Conservation (phyloP, 2,113 vertebrate genomes). For the Mesembrinibis cayennensis region DNA sequence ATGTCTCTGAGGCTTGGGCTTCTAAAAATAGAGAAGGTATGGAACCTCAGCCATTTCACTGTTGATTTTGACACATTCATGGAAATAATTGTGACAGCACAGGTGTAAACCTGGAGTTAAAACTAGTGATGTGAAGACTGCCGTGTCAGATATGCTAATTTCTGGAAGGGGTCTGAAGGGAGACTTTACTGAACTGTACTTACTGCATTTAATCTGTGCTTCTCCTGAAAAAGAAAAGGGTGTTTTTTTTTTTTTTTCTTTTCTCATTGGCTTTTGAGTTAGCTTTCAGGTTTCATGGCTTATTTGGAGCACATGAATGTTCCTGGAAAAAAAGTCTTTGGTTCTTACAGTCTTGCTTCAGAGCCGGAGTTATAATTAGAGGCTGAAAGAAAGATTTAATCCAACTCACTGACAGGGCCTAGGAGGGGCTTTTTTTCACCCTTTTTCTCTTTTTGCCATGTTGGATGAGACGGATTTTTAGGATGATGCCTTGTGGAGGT, state of each 20-base stretch:
- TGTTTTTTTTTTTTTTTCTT: background rate
- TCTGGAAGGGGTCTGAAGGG: constrained; percentile 19
- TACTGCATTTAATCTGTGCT: background rate
- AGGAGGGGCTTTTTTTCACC: background rate
- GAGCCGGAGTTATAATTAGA: background rate
- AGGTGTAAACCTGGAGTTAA: constrained; percentile 38
- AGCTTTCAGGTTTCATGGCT: background rate
- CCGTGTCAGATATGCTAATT: constrained; percentile 10
- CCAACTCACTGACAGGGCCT: background rate
- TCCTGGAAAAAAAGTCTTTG: background rate
- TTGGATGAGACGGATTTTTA: background rate
- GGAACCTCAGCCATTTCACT: background rate
- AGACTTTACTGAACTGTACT: background rate
- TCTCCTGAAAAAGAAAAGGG: background rate
- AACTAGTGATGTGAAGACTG: constrained; percentile 19
- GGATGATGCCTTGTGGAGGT: background rate
- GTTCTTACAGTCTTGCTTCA: background rate
- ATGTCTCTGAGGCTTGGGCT: background rate
- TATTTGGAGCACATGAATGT: background rate
- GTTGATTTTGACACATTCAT: constrained; percentile 10
- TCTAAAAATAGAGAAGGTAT: constrained; percentile 30
- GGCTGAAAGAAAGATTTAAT: background rate
- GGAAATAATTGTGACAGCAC: constrained; percentile 17
- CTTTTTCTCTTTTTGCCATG: background rate
- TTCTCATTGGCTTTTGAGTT: background rate